These are phyloP conservation scores for Spodoptera littoralis DNA, from an alignment of 2,888 invertebrate genomes.

Conservation along the genomic window DNA sequence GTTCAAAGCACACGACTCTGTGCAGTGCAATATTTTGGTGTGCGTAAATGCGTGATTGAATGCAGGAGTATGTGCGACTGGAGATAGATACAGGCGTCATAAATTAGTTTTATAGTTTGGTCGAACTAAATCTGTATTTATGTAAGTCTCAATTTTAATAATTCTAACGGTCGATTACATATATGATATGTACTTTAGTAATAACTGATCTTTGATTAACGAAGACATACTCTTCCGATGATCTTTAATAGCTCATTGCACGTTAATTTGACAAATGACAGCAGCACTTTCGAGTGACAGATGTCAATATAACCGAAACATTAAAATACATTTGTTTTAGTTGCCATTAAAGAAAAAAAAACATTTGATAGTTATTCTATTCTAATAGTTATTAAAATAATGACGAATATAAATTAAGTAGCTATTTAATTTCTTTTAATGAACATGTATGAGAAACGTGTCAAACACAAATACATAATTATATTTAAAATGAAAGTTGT, in stretches of 20 bases:
- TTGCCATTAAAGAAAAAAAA: too few species aligned
- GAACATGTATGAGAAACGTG: not conserved
- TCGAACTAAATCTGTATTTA: too few species aligned
- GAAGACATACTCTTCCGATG: too few species aligned
- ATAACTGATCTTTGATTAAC: not conserved
- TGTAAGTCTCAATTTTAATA: not conserved
- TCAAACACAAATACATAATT: constrained; percentile 23
- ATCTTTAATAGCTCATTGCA: too few species aligned
- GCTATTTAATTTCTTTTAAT: too few species aligned
- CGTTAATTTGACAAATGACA: constrained; percentile 33
- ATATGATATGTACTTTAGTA: not conserved
- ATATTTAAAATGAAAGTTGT: constrained; percentile 35
- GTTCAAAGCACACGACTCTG: constrained; percentile 30
- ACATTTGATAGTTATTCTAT: too few species aligned
- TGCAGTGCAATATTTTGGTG: constrained; percentile 19
- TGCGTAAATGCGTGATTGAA: constrained; percentile 13
- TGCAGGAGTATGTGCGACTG: constrained; percentile 14
- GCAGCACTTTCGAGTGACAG: constrained; percentile 20
- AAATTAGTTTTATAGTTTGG: too few species aligned
- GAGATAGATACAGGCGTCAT: not conserved
- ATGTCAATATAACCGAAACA: constrained; percentile 19
- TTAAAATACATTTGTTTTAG: too few species aligned
- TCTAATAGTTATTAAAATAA: too few species aligned
- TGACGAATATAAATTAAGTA: too few species aligned
- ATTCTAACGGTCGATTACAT: constrained; percentile 1